Evolutionary conservation across 2,113 vertebrate genomes (phyloP), one percentile per base, ranked within the genome.

Genomic region (Tychaedon coryphoeus): DNA sequence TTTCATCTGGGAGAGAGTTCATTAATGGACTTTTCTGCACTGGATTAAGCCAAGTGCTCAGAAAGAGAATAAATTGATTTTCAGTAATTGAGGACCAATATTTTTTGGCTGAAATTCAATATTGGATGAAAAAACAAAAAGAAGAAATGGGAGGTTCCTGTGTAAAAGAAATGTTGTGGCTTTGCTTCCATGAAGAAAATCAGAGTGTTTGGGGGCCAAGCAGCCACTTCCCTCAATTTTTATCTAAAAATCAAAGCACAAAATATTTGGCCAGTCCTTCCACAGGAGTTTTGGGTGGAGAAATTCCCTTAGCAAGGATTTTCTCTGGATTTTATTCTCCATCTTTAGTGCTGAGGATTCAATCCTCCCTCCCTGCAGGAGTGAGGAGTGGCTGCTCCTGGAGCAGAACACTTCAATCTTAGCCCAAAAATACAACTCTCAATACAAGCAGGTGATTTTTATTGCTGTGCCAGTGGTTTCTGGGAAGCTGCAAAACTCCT

Each of bases 11-110:
- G 77, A 38, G 78, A 62, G 88, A 92, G 78, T 88, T 79, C 82
- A 92, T 94, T 86, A 93, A 77, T 67, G 70, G 50, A 74, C 70
- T 81, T 96, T 60, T 65, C 84, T 43, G 28, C 53, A 66, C 88
- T 38, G 82, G 77, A 74, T 92, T 91, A 91, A 96, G 95, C 93
- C 94, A 91, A 95, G 80, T 78, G 79, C 57, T 92, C 89, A 95
- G 85, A 95, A 90, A 53, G 16, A 87, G 89, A 85, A 85, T 70
- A 85, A 83, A 94, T 36, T 67, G 62, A 92, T 94, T 86, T 36
- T 29, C 56, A 33, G 86, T 89, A 93, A 95, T 74, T 95, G 96
- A 93, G 85, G 61, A 74, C 69, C 40, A 95, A 74, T 69, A 43
- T 67, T 75, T 86, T 92, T 79, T 88, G 86, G 80, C 86, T 53